Conservation (phyloP, 2,888 invertebrate genomes). For the Cerceris rybyensis region DNA sequence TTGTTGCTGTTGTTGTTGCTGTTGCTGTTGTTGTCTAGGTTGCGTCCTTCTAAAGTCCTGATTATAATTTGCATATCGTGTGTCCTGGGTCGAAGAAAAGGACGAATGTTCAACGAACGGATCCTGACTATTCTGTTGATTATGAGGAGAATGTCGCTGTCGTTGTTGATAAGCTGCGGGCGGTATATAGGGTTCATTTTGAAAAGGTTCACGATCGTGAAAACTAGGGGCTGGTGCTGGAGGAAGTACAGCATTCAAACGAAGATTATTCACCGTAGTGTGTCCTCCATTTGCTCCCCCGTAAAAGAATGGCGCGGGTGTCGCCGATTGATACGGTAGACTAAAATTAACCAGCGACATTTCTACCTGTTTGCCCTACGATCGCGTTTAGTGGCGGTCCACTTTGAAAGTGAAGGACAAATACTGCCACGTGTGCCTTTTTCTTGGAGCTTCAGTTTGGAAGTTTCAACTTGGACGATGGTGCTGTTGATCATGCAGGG, state of each 20-base stretch:
- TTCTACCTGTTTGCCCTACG: constrained; percentile 12
- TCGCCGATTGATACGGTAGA: constrained; percentile 76
- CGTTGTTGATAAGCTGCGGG: constrained; percentile 72
- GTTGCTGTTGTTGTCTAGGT: constrained; percentile 64
- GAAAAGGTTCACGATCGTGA: constrained; percentile 67
- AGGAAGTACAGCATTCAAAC: constrained; percentile 73
- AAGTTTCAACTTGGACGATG: constrained; percentile 17
- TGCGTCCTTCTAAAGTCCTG: constrained; percentile 72
- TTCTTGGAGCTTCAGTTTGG: background rate
- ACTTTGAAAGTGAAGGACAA: background rate
- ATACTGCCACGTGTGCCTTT: background rate
- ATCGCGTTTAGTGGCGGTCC: background rate
- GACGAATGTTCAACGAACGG: constrained; percentile 54
- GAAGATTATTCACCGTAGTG: constrained; percentile 71
- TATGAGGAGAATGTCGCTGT: constrained; percentile 49
- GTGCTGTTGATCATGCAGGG: constrained; percentile 26
- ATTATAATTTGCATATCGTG: constrained; percentile 71
- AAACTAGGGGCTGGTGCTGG: constrained; percentile 68
- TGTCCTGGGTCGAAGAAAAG: constrained; percentile 66
- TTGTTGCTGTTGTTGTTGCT: constrained; percentile 45
- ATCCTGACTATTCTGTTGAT: constrained; percentile 37
- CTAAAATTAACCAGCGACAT: constrained; percentile 80
- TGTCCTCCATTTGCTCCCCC: constrained; percentile 67
- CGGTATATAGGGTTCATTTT: constrained; percentile 74
- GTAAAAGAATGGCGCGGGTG: constrained; percentile 76